phyloP scores from a whole-genome alignment of 2,888 invertebrate species.

The Malachius bipustulatus region DNA sequence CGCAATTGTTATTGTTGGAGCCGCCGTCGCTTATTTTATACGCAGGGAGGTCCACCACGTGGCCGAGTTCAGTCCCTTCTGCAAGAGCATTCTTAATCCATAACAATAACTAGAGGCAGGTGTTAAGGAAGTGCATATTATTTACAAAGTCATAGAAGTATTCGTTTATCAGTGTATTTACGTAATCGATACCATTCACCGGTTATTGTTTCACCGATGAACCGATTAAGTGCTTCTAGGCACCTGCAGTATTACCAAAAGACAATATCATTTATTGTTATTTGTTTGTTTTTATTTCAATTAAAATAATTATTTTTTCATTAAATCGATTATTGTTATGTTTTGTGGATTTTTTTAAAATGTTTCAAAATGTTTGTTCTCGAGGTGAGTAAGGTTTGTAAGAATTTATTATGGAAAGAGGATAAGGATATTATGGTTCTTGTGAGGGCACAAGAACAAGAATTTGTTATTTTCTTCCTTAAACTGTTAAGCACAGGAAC shows the following conservation, averaged over 20 bases:
- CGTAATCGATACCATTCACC: neutral
- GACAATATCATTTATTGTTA: neutral
- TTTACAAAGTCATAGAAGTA: neutral
- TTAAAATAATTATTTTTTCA: too few relatives aligned
- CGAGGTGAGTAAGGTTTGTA: too few relatives aligned
- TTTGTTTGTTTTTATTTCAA: too few relatives aligned
- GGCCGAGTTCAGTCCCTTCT: neutral
- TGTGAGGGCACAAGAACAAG: too few relatives aligned
- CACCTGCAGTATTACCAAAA: constrained; percentile 1
- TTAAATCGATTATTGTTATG: too few relatives aligned
- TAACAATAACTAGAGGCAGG: constrained; percentile 3
- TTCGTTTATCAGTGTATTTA: constrained; percentile 1
- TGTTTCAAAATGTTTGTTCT: too few relatives aligned
- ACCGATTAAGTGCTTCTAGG: neutral
- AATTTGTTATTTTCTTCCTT: too few relatives aligned
- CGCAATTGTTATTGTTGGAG: neutral
- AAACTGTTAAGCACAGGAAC: too few relatives aligned
- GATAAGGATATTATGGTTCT: too few relatives aligned
- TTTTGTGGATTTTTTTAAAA: too few relatives aligned
- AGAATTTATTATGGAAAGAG: too few relatives aligned
- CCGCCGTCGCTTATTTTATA: neutral
- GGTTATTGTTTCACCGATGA: neutral
- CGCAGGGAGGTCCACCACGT: neutral
- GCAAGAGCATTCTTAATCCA: neutral
- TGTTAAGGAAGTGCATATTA: neutral